phyloP scores from a whole-genome alignment of 2,888 invertebrate genomes.

The Synergus laeviventris region DNA sequence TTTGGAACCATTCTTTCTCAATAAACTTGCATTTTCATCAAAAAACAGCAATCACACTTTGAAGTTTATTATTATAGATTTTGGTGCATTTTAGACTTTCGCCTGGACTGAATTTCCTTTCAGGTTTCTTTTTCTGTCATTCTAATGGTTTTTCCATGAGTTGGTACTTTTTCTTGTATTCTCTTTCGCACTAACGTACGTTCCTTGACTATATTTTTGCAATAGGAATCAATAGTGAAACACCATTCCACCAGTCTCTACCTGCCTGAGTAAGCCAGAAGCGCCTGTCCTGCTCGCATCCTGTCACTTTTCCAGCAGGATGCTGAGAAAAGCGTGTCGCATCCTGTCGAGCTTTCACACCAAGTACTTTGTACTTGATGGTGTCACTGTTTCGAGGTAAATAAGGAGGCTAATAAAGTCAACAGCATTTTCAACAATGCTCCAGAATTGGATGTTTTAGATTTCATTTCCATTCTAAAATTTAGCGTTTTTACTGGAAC shows the following conservation, averaged over 20 bases:
- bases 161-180: not conserved
- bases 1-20: no score
- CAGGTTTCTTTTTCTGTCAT: not conserved
- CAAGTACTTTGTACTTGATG: constrained; percentile 28
- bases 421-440: not conserved
- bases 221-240: constrained; percentile 64
- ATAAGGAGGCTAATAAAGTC: not conserved
- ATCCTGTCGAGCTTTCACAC: constrained; percentile 23
- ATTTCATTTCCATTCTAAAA: no score
- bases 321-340: constrained; percentile 26
- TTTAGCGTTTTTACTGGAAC: no score
- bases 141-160: not conserved
- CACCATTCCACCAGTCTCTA: constrained; percentile 52
- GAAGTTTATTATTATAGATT: no score
- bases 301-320: constrained; percentile 28
- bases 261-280: constrained; percentile 43
- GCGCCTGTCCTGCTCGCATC: constrained; percentile 41
- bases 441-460: not conserved
- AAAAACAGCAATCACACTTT: no score
- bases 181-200: not conserved
- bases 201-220: constrained; percentile 50
- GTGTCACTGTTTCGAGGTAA: not conserved
- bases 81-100: no score
- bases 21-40: no score
- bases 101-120: not conserved